A percentile compares a stretch with the other conserved stretches of the same genome.
Evolutionary conservation across 2,113 vertebrate species (phyloP).

Genomic region (Myotis lucifugus): DNA sequence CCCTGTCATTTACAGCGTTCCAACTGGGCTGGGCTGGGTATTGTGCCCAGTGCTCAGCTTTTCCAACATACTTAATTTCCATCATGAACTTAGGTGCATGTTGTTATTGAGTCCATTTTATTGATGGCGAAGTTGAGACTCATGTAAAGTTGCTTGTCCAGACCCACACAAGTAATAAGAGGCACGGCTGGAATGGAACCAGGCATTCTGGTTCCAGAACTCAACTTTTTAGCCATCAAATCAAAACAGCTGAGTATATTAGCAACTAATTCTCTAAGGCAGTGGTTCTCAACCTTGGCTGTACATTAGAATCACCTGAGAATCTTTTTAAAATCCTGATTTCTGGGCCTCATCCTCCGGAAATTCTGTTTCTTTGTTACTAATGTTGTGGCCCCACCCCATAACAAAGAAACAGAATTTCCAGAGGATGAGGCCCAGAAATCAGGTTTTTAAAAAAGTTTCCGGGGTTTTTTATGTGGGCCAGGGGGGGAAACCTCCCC

Average conservation of each 20-base stretch:
- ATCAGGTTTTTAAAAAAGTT: too few relatives aligned
- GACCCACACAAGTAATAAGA: not conserved
- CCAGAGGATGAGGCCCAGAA: too few relatives aligned
- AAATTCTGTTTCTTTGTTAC: too few relatives aligned
- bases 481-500: too few relatives aligned
- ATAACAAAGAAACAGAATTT: too few relatives aligned
- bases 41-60: fast-evolving
- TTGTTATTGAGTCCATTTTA: not conserved
- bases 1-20: not conserved
- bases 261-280: too few relatives aligned
- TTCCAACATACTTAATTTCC: not conserved
- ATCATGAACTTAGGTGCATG: not conserved
- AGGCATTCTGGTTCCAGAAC: not conserved
- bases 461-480: too few relatives aligned
- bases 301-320: too few relatives aligned
- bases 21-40: not conserved
- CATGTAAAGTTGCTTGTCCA: not conserved
- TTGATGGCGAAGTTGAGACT: not conserved
- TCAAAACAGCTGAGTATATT: not conserved
- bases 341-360: too few relatives aligned
- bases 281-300: too few relatives aligned
- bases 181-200: not conserved
- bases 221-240: not conserved
- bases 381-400: too few relatives aligned
- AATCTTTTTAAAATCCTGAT: too few relatives aligned